These are phyloP conservation scores for Rambutsinella grinnellia DNA, from an alignment of 2,888 invertebrate genomes.

Conservation along the genomic window DNA sequence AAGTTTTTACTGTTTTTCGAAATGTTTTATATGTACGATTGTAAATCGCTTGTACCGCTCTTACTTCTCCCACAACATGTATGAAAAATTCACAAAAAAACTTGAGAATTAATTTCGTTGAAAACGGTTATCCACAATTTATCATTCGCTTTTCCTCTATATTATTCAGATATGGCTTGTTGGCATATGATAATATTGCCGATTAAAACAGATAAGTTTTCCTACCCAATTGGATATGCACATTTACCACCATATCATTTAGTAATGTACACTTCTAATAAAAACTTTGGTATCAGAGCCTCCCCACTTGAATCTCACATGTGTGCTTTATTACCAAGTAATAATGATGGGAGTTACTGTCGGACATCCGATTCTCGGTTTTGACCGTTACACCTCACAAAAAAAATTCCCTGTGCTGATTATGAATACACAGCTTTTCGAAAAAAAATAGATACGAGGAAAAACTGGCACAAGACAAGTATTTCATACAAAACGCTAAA, in stretches of 20 bases:
- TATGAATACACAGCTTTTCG: background rate
- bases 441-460: background rate
- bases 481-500: background rate
- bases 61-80: too few species aligned
- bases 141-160: too few species aligned
- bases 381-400: slow-evolving; percentile 40
- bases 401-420: background rate
- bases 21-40: too few species aligned
- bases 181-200: too few species aligned
- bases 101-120: too few species aligned
- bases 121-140: too few species aligned
- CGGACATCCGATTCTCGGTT: slow-evolving; percentile 50
- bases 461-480: background rate
- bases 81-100: too few species aligned
- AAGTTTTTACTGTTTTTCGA: background rate
- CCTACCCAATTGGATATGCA: too few species aligned
- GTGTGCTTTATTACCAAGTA: slow-evolving; percentile 26
- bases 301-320: background rate
- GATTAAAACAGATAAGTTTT: too few species aligned
- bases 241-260: too few species aligned
- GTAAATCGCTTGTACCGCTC: too few species aligned
- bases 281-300: background rate
- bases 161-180: too few species aligned
- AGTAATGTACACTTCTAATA: background rate
- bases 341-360: slow-evolving; percentile 10